These are phyloP conservation scores for Saccopteryx leptura DNA, from an alignment of 2,113 vertebrate genomes.

Conservation along the genomic window DNA sequence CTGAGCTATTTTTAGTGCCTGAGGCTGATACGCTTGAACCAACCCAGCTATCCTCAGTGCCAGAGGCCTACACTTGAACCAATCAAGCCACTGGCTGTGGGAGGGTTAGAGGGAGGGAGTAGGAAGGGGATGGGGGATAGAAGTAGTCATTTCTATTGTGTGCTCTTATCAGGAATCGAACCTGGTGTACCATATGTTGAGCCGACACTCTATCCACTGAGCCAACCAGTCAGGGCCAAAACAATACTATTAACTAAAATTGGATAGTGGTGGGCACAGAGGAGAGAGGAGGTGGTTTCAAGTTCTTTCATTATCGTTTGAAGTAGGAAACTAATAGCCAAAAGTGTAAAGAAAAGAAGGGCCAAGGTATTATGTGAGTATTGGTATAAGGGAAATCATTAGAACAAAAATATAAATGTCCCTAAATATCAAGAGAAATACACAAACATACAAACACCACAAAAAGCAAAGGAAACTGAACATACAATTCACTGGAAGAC, in stretches of 20 bases:
- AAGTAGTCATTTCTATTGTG: too few species aligned
- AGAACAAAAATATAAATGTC: constrained; percentile 9
- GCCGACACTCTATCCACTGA: too few species aligned
- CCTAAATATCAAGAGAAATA: not conserved
- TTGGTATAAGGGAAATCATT: not conserved
- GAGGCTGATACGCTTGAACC: too few species aligned
- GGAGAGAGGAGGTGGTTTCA: not conserved
- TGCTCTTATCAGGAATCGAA: too few species aligned
- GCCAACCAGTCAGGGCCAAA: too few species aligned
- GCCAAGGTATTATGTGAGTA: not conserved
- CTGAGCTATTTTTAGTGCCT: too few species aligned
- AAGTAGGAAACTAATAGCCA: not conserved
- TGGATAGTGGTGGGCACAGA: not conserved
- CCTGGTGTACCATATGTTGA: too few species aligned
- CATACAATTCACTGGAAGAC: not conserved
- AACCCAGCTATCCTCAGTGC: too few species aligned
- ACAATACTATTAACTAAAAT: not conserved
- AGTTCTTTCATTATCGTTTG: not conserved
- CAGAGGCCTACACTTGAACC: too few species aligned
- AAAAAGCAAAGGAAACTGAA: not conserved
- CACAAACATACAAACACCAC: not conserved
- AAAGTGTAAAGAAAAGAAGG: not conserved
- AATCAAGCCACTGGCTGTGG: too few species aligned
- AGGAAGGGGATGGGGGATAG: too few species aligned
- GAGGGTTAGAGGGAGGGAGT: too few species aligned